Base-by-base conservation (phyloP, 2,113 vertebrate genomes). In the Chascanopsetta lugubris region DNA sequence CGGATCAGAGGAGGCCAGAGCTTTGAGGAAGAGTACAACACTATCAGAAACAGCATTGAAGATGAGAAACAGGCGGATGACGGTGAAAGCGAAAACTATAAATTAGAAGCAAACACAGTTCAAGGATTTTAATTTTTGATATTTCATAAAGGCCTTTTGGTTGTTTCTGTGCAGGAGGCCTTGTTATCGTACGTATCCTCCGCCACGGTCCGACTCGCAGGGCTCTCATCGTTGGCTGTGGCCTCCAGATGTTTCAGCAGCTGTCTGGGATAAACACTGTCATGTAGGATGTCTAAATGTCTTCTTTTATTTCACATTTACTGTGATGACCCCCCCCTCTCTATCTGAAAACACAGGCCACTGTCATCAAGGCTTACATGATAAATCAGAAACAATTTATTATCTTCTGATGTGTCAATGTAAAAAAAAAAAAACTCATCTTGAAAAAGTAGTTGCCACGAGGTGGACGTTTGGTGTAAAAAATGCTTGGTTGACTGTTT, bases 181-280 rank as follows among this genome's bases (percentile, higher is more conserved):
- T 91, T 17, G 92, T 99, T 72, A 91, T 99, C 82, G 92, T 91
- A 81, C 94, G 94, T 86, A 96, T 99, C 82, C 90, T 99, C 80
- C 83, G 83, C 61, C 93, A 95, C 29, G 91, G 93, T 63, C 93
- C 96, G 32, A 94, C 94, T 61, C 94, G 96, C 65, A 92, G 95
- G 79, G 97, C 96, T 50, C 94, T 99, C 65, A 85, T 94, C 55
- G 93, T 99, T 59, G 97, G 97, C 58, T 99, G 97, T 78, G 93
- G 96, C 64, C 92, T 99, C 42, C 97, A 99, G 89, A 97, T 99
- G 95, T 97, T 99, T 85, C 97, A 99, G 88, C 97, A 99, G 74
- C 93, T 99, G 79, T 94, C 95, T 62, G 97, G 97, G 84, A 98
- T 99, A 85, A 99, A 99, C 92, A 99, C 97, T 1, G 94, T 99